phyloP scores from a whole-genome alignment of 2,113 vertebrate species.

The Gallinago jamesoni region DNA sequence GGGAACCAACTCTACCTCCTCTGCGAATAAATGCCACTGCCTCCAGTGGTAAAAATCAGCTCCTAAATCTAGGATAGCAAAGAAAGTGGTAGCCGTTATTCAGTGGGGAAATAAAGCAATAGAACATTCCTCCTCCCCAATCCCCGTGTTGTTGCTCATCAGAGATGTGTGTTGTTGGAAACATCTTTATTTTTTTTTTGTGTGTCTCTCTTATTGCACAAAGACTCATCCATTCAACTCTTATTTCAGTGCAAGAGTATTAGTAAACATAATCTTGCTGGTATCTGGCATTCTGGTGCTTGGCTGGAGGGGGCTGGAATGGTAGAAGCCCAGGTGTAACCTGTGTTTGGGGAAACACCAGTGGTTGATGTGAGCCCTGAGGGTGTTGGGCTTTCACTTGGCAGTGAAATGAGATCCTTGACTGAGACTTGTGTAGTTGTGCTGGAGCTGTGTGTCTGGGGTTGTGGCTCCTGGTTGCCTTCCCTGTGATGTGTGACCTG shows the following conservation, averaged over 20 bases:
- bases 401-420: background rate
- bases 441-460: background rate
- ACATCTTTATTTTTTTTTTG: background rate
- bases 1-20: background rate
- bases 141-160: background rate
- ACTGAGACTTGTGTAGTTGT: background rate
- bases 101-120: background rate
- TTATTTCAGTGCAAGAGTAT: background rate
- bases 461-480: background rate
- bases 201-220: background rate
- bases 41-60: background rate
- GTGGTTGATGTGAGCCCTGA: background rate
- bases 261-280: background rate
- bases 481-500: background rate
- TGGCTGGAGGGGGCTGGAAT: background rate
- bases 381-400: background rate
- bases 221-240: background rate
- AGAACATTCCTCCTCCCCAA: background rate
- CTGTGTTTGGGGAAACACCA: background rate
- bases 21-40: background rate
- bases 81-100: background rate
- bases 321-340: background rate
- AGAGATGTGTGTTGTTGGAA: background rate
- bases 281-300: background rate
- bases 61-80: background rate